These are phyloP conservation scores for Meghimatium bilineatum DNA, from an alignment of 2,888 invertebrate genomes.

Conservation along the genomic window DNA sequence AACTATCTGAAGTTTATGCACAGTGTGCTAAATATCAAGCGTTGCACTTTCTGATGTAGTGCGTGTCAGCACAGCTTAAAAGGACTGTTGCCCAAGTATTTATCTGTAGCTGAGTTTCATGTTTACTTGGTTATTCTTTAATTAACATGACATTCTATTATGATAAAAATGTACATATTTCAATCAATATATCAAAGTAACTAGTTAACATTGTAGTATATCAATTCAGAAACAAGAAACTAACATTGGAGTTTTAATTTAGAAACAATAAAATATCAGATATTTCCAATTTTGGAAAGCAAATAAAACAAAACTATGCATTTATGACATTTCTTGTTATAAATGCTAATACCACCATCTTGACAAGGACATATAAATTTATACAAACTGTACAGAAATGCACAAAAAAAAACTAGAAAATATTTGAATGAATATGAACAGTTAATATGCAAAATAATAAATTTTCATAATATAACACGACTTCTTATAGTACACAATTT, in stretches of 20 bases:
- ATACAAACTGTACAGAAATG: conserved; percentile 22
- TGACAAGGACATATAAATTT: conserved; percentile 3
- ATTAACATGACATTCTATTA: background rate
- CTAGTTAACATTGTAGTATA: background rate
- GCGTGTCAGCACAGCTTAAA: no score
- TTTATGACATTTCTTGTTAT: background rate
- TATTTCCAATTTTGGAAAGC: background rate
- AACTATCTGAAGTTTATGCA: no score
- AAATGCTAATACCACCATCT: background rate
- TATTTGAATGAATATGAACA: background rate
- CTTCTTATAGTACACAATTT: background rate
- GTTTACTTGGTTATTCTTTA: background rate
- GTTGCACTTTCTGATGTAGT: background rate
- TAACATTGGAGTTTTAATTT: background rate
- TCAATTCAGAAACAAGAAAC: background rate
- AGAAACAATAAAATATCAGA: background rate
- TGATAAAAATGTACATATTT: no score
- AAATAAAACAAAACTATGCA: background rate
- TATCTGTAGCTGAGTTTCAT: background rate
- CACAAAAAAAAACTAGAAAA: background rate
- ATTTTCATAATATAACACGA: background rate
- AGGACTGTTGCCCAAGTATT: no score
- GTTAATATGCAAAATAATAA: background rate
- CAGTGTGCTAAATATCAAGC: no score
- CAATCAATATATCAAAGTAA: background rate